Evolutionary conservation across 53 echinoderm and acorn worm genomes (phyloP).

Genomic region (Echinarachnius parma): DNA sequence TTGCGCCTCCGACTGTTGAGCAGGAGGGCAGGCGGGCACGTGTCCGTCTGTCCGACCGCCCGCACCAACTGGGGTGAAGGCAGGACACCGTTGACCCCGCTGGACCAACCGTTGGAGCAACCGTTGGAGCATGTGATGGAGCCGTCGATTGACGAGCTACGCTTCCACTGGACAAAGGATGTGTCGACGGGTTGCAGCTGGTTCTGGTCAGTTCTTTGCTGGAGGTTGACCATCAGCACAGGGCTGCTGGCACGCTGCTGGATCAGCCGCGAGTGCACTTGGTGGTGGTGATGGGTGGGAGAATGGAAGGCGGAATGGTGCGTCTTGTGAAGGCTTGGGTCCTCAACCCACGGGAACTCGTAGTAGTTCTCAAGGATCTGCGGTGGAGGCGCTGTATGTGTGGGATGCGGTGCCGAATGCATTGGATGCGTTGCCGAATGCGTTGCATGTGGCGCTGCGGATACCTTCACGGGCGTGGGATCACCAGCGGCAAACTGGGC

Average conservation of each 20-base stretch:
- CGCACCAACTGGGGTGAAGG: conserved; percentile 39
- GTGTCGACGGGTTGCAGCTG: conserved; percentile 18
- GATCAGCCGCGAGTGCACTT: conserved; percentile 11
- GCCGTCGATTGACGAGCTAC: conserved; percentile 26
- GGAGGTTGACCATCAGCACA: conserved; percentile 28
- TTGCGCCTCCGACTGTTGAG: conserved; percentile 65
- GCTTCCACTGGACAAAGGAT: conserved; percentile 22
- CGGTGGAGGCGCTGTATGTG: too few relatives aligned
- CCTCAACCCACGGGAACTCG: conserved; percentile 47
- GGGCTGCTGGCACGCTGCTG: conserved; percentile 34
- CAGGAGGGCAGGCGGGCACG: conserved; percentile 20
- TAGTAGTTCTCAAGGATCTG: conserved; percentile 44
- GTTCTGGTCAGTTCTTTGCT: conserved; percentile 25
- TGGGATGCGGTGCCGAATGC: not conserved
- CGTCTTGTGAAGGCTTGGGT: conserved; percentile 26
- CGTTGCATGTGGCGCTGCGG: too few relatives aligned
- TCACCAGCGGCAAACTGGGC: conserved; percentile 20
- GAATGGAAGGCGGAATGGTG: conserved; percentile 13
- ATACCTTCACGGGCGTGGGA: not conserved
- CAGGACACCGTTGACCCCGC: conserved; percentile 31
- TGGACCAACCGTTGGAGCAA: conserved; percentile 35
- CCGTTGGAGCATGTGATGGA: conserved; percentile 23
- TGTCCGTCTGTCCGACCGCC: conserved; percentile 33
- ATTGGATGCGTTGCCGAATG: conserved; percentile 3
- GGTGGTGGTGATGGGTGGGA: conserved; percentile 3